phyloP scores from a whole-genome alignment of 2,888 invertebrate species.

The Tanypteryx hageni region DNA sequence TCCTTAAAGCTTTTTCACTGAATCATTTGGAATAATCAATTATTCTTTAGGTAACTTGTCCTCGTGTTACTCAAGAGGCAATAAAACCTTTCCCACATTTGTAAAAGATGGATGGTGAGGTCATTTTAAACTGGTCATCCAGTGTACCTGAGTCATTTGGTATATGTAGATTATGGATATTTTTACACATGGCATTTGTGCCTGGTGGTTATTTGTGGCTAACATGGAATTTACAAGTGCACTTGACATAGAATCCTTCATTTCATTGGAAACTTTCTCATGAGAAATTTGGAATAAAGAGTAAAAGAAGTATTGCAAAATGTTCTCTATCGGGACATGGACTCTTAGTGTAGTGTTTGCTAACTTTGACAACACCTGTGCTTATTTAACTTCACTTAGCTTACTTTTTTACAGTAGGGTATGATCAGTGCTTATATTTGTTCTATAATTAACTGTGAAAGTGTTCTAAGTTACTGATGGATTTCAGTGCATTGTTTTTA shows the following conservation, averaged over 20 bases:
- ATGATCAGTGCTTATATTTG: constrained; percentile 59
- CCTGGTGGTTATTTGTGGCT: constrained; percentile 58
- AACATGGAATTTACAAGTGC: constrained; percentile 50
- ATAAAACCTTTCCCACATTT: constrained; percentile 45
- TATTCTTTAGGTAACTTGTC: constrained; percentile 26
- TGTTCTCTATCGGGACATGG: constrained; percentile 11
- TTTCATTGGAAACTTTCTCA: constrained; percentile 31
- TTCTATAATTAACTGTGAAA: constrained; percentile 51
- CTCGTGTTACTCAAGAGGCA: constrained; percentile 37
- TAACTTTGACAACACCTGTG: constrained; percentile 49
- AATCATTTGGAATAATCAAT: constrained; percentile 17
- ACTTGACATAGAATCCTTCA: constrained; percentile 57
- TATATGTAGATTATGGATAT: constrained; percentile 54
- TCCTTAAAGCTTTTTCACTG: constrained; percentile 24
- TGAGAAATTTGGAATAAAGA: constrained; percentile 38
- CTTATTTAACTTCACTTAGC: constrained; percentile 54
- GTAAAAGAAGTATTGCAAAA: constrained; percentile 16
- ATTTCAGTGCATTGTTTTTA: constrained; percentile 53
- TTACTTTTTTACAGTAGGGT: constrained; percentile 54
- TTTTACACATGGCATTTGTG: constrained; percentile 51
- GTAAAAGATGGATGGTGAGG: constrained; percentile 45
- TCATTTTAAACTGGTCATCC: constrained; percentile 50
- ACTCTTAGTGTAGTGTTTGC: constrained; percentile 41
- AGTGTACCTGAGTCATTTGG: constrained; percentile 63
- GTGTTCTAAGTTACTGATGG: constrained; percentile 42